phyloP scores from a whole-genome alignment of 92 coral and sea anemone species.

The Chrysogorgia sp. region DNA sequence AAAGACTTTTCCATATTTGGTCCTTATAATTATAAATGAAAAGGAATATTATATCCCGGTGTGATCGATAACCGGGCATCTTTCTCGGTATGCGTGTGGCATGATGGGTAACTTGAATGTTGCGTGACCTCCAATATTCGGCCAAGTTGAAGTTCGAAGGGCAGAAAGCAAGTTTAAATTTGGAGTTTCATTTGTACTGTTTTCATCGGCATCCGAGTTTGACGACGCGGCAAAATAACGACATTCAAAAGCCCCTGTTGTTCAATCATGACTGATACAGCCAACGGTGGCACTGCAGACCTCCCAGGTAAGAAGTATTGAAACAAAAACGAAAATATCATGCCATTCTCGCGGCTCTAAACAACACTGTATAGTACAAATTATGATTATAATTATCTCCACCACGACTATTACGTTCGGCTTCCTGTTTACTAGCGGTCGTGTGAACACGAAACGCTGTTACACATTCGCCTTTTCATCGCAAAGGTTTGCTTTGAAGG shows the following conservation, averaged over 20 bases:
- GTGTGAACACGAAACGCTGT: background rate
- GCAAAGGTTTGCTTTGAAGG: no score
- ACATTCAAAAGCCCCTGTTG: background rate
- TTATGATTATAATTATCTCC: background rate
- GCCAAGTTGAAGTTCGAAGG: conserved; percentile 53
- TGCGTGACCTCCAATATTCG: conserved; percentile 45
- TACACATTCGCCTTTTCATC: background rate
- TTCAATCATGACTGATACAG: background rate
- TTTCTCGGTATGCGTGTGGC: background rate
- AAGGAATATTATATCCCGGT: no score
- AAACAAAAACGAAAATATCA: background rate
- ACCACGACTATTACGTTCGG: background rate
- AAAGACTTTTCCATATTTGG: background rate
- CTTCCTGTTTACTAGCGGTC: conserved; percentile 8
- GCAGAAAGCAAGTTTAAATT: conserved; percentile 27
- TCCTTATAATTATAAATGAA: background rate
- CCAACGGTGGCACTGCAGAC: conserved; percentile 9
- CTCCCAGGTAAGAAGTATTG: background rate
- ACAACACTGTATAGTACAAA: conserved; percentile 6
- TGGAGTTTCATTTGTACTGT: conserved; percentile 7
- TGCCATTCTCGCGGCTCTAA: background rate
- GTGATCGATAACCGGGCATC: no score
- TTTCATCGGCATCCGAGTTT: background rate
- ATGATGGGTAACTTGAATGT: conserved; percentile 25
- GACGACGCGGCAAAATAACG: background rate